These are phyloP conservation scores for Crematogaster levior DNA, from an alignment of 2,888 invertebrate species.

Conservation along the genomic window DNA sequence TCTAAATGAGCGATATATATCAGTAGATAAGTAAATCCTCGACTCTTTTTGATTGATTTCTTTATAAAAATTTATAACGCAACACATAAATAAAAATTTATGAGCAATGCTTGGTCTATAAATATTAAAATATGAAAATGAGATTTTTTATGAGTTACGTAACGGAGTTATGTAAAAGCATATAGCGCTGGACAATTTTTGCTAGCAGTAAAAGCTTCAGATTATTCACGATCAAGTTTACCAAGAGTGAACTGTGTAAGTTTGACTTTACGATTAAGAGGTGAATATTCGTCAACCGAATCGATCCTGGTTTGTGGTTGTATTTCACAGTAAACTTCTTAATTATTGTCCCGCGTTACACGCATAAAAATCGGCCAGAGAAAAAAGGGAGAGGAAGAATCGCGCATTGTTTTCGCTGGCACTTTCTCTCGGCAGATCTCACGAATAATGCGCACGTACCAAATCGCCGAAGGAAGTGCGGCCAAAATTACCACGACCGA, in stretches of 20 bases:
- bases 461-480: slow-evolving; percentile 40
- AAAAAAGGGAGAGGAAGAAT: slow-evolving; percentile 21
- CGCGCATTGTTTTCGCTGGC: slow-evolving; percentile 50
- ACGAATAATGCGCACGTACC: slow-evolving; percentile 32
- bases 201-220: not conserved
- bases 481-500: slow-evolving; percentile 21
- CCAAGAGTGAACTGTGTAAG: not conserved
- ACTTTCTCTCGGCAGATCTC: slow-evolving; percentile 50
- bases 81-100: not conserved
- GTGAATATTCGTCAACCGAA: slow-evolving; percentile 11
- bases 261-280: slow-evolving; percentile 23
- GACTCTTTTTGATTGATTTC: not conserved
- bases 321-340: slow-evolving; percentile 38
- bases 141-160: not conserved
- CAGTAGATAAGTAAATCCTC: not conserved
- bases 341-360: slow-evolving; percentile 58
- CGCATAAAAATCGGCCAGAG: slow-evolving; percentile 42
- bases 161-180: not conserved
- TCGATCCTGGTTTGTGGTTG: slow-evolving; percentile 32
- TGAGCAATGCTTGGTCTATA: not conserved
- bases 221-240: not conserved
- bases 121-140: not conserved
- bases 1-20: no score
- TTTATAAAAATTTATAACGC: not conserved
- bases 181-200: not conserved